Base-by-base conservation (phyloP, 2,888 invertebrate species). In the Dolichomitus sp. region DNA sequence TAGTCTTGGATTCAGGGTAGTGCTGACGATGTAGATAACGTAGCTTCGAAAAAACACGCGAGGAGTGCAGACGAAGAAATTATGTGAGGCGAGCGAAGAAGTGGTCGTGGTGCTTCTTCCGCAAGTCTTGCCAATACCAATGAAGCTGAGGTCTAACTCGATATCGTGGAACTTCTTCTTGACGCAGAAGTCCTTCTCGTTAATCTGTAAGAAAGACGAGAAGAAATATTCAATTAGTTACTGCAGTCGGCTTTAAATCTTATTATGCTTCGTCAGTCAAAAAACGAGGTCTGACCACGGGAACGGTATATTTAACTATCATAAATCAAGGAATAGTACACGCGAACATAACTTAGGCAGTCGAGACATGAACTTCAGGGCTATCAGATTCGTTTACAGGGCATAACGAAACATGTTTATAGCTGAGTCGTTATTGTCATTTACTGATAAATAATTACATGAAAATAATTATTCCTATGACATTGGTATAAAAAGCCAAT, bases 151-250 rank as follows among this genome's bases (percentile, higher is more conserved):
- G 45, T 61, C 37, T 17, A 11, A 11, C 40, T 61, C 37, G 37
- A 17, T 0, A 7, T 37, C 0, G 40, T 19, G 1, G 40, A 3
- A 17, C 11, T 40, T 11, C 33, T 65, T n/a, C 45, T 19, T 30
- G 48, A 33, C 30, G 33, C 61, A 30, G 12, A 37, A 19, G 30
- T 42, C 65, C 19, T 30, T 57, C 19, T 66, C 76, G 57, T 80
- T 78, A 81, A 85, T 85, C 87, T 87, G 86, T 12, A 86, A 87
- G 66, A 86, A 77, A 85, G 63, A 87, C 66, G 63, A 79, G 81
- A 63, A 81, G 72, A 80, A 81, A 81, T 68, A 85, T 84, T 86
- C 72, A 85, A 85, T 86, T 86, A 84, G 68, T 59, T 79, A 52
- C 57, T 23, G 72, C 57, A 45, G 72, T 33, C 23, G 70, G 73